Conservation (phyloP, 2,888 invertebrate genomes). For the Azorinus chamasolen region DNA sequence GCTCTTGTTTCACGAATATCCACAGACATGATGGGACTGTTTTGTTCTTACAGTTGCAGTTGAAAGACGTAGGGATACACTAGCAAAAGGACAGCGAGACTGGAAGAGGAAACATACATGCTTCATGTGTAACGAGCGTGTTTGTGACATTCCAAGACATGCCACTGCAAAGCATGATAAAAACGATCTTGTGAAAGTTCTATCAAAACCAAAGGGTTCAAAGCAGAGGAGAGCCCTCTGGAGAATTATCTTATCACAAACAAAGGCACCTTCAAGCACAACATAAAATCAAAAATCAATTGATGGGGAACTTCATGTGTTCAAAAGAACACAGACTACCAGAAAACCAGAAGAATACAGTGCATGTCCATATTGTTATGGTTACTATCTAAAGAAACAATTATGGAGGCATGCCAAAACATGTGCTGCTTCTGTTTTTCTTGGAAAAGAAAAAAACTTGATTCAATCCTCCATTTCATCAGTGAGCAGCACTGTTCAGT, state of each 20-base stretch:
- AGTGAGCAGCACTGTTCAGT: slow-evolving; percentile 1
- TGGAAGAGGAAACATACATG: slow-evolving; percentile 17
- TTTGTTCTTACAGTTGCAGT: slow-evolving; percentile 10
- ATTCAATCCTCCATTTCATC: slow-evolving; percentile 11
- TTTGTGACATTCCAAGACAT: slow-evolving; percentile 20
- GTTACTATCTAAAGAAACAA: too few species aligned
- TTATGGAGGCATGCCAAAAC: slow-evolving; percentile 14
- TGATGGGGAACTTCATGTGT: slow-evolving; percentile 19
- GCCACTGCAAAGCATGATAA: slow-evolving; percentile 10
- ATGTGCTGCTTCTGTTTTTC: not conserved
- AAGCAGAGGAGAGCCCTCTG: slow-evolving; percentile 14
- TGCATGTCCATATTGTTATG: too few species aligned
- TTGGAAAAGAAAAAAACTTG: slow-evolving; percentile 9
- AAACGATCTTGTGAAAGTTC: slow-evolving; percentile 15
- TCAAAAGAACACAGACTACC: not conserved
- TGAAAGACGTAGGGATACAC: slow-evolving; percentile 10
- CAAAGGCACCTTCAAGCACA: slow-evolving; percentile 20
- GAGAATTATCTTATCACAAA: slow-evolving; percentile 25
- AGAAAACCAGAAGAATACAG: slow-evolving; percentile 11
- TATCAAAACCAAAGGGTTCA: slow-evolving; percentile 14
- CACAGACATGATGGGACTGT: not conserved
- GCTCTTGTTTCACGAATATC: too few species aligned
- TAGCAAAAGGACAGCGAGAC: slow-evolving; percentile 14
- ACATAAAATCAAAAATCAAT: slow-evolving; percentile 9
- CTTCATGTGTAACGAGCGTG: slow-evolving; percentile 12